Percentiles rank a stretch among this genome's conserved stretches.
These are phyloP conservation scores for Trichosurus vulpecula DNA, from an alignment of 2,797 vertebrate species.

Conservation along the genomic window DNA sequence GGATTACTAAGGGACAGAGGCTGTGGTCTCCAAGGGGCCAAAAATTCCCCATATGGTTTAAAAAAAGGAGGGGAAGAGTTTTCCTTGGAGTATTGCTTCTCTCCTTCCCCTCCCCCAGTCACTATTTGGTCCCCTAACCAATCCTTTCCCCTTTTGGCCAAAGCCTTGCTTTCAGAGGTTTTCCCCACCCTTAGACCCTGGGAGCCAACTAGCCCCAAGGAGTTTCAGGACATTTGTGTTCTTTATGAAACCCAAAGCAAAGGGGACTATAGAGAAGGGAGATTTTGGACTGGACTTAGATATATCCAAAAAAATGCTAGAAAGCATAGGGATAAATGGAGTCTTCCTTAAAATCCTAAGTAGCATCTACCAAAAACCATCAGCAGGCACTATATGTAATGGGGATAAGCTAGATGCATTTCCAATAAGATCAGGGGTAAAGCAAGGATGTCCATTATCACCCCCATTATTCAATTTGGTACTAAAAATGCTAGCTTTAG, in stretches of 20 bases:
- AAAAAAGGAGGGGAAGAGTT: slow-evolving; percentile 55
- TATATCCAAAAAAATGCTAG: too few species aligned
- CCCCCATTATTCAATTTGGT: too few species aligned
- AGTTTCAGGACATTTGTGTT: slow-evolving; percentile 57
- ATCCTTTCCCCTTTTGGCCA: slow-evolving; percentile 36
- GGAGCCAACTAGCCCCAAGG: slow-evolving; percentile 34
- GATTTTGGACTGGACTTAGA: slow-evolving; percentile 73
- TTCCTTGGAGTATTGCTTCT: slow-evolving; percentile 36
- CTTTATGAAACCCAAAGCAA: slow-evolving; percentile 41
- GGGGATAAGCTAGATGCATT: too few species aligned
- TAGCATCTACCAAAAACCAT: too few species aligned
- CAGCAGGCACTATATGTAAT: too few species aligned
- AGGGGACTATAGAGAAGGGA: slow-evolving; percentile 60
- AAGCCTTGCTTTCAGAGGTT: slow-evolving; percentile 33
- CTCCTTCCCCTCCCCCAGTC: slow-evolving; percentile 17
- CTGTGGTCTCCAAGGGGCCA: slow-evolving; percentile 73
- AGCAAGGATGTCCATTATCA: too few species aligned
- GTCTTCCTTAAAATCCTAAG: too few species aligned
- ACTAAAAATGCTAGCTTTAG: too few species aligned
- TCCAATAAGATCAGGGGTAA: too few species aligned
- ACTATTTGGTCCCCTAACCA: not conserved
- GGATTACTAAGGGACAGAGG: slow-evolving; percentile 60
- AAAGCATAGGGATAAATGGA: too few species aligned
- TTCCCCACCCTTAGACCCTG: slow-evolving; percentile 37
- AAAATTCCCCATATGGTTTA: slow-evolving; percentile 55